These are phyloP conservation scores for Gobio occitaniae DNA, from an alignment of 2,797 vertebrate species.

Conservation along the genomic window DNA sequence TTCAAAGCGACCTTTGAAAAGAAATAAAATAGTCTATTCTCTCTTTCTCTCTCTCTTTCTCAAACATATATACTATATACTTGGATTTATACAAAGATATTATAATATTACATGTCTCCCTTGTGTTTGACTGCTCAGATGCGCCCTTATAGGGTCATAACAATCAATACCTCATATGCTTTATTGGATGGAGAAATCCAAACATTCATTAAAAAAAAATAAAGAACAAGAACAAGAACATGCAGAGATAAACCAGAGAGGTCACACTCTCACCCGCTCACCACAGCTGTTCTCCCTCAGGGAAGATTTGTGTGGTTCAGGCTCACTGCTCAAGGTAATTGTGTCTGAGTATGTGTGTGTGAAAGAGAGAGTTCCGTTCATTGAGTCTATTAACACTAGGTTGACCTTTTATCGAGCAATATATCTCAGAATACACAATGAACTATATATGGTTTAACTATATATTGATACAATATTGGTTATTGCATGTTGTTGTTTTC, in stretches of 20 bases:
- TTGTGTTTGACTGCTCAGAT: slow-evolving; percentile 60
- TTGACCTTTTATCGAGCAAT: slow-evolving; percentile 17
- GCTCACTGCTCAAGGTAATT: slow-evolving; percentile 28
- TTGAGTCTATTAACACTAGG: slow-evolving; percentile 27
- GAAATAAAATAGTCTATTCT: slow-evolving; percentile 33
- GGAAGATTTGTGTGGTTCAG: slow-evolving; percentile 38
- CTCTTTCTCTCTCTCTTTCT: not conserved
- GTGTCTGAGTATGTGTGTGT: slow-evolving; percentile 51
- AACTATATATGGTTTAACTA: not conserved
- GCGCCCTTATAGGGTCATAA: slow-evolving; percentile 78
- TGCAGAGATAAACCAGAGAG: slow-evolving; percentile 55
- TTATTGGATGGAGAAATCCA: slow-evolving; percentile 66
- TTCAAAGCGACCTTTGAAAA: slow-evolving; percentile 32
- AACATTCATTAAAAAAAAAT: slow-evolving; percentile 64
- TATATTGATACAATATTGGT: not conserved
- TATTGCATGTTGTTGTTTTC: not conserved
- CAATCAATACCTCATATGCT: slow-evolving; percentile 74
- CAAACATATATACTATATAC: slow-evolving; percentile 19
- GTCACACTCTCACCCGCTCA: slow-evolving; percentile 50
- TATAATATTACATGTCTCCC: slow-evolving; percentile 55
- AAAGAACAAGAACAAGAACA: not conserved
- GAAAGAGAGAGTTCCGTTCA: slow-evolving; percentile 28
- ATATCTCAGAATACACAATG: slow-evolving; percentile 13
- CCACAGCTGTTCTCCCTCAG: slow-evolving; percentile 44
- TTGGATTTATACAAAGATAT: slow-evolving; percentile 11